A percentile compares a stretch with the other conserved stretches of the same genome.
Conservation (phyloP, 2,888 invertebrate genomes). For the Acheta domesticus region DNA sequence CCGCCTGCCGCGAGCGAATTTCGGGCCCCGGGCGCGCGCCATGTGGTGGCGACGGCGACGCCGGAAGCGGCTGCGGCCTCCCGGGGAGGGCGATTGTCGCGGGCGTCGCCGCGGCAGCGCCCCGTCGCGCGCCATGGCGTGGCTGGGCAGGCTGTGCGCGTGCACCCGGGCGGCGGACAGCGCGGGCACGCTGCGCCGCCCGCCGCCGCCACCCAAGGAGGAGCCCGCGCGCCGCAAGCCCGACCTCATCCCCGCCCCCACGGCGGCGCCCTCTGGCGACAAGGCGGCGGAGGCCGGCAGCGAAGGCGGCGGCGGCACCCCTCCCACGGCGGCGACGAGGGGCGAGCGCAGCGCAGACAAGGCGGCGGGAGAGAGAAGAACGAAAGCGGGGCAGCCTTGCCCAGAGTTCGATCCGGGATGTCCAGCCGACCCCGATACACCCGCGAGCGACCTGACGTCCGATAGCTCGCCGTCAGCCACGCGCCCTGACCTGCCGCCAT, state of each 20-base stretch:
- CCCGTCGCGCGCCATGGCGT: slow-evolving; percentile 23
- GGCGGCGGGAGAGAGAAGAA: not conserved
- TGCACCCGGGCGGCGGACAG: slow-evolving; percentile 22
- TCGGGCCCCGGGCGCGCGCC: too few species aligned
- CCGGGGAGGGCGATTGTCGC: not conserved
- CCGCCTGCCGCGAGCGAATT: too few species aligned
- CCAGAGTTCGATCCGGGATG: not conserved
- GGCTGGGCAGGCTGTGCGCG: slow-evolving; percentile 22
- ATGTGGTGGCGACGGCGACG: not conserved
- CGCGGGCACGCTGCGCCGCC: slow-evolving; percentile 18
- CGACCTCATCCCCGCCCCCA: too few species aligned
- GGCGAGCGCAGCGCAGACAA: too few species aligned
- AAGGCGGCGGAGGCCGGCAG: too few species aligned
- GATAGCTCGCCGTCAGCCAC: not conserved
- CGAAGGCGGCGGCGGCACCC: too few species aligned
- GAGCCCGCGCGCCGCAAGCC: not conserved
- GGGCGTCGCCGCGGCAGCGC: not conserved
- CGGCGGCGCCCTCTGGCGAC: not conserved
- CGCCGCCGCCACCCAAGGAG: not conserved
- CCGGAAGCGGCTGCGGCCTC: not conserved
- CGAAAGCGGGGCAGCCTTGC: not conserved
- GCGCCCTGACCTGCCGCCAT: not conserved
- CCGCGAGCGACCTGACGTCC: not conserved
- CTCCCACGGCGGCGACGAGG: too few species aligned
- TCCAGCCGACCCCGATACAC: not conserved